Conservation (phyloP, 2,888 invertebrate species). For the Pemphredon lugubris region DNA sequence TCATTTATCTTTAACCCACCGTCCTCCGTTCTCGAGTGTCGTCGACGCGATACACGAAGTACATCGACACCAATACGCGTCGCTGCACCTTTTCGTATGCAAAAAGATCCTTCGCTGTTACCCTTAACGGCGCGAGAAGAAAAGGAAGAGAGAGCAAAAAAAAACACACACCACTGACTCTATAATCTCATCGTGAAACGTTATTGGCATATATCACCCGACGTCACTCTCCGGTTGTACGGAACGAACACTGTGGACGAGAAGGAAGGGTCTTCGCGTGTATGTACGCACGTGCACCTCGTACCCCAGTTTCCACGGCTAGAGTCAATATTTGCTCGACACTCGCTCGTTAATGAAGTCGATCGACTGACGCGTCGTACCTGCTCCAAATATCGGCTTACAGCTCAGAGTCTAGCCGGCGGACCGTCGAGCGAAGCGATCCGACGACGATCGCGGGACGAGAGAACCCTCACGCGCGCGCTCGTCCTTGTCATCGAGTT, state of each 20-base stretch:
- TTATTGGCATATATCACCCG: conserved; percentile 16
- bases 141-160: not conserved
- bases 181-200: conserved; percentile 30
- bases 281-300: conserved; percentile 43
- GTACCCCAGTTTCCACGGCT: conserved; percentile 73
- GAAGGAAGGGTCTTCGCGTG: conserved; percentile 18
- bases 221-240: conserved; percentile 7
- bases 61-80: conserved; percentile 1
- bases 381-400: conserved; percentile 70
- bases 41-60: no score
- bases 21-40: conserved; percentile 5
- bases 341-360: conserved; percentile 77
- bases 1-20: not conserved
- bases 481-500: conserved; percentile 40
- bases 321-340: conserved; percentile 78
- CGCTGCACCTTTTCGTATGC: conserved; percentile 55
- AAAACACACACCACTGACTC: conserved; percentile 2
- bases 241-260: conserved; percentile 22
- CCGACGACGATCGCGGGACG: conserved; percentile 18
- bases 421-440: conserved; percentile 4
- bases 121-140: no score
- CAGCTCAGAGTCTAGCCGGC: conserved; percentile 14
- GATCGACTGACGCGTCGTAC: conserved; percentile 65
- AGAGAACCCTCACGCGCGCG: no score
- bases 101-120: conserved; percentile 11